Evolutionary conservation across 2,113 vertebrate genomes (phyloP).

Genomic region (Taxidea taxus): DNA sequence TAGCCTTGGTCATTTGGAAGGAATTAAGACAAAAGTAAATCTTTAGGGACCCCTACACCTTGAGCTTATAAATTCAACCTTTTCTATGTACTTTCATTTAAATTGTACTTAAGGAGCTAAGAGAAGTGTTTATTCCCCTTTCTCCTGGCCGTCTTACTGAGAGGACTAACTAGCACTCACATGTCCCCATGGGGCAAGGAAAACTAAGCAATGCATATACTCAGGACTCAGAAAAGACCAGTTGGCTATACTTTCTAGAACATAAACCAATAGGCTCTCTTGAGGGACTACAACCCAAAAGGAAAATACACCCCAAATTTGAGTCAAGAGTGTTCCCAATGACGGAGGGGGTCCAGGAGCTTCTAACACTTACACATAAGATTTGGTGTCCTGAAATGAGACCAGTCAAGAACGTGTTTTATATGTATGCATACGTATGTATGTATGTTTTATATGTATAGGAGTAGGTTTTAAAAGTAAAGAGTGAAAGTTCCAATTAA

Average conservation of each 20-base stretch:
- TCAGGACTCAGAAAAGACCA: neutral
- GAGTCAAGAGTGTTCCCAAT: neutral
- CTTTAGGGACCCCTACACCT: neutral
- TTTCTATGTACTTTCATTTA: neutral
- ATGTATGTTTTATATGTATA: too few relatives aligned
- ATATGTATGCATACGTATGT: neutral
- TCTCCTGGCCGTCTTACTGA: neutral
- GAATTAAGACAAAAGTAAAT: neutral
- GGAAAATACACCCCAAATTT: neutral
- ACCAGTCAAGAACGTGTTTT: neutral
- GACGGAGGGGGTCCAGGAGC: neutral
- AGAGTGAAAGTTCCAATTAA: neutral
- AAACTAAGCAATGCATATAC: neutral
- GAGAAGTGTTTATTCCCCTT: neutral
- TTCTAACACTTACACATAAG: neutral
- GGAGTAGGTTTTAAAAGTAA: neutral
- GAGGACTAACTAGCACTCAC: neutral
- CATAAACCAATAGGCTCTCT: neutral
- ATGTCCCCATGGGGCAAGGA: neutral
- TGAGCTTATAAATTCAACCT: neutral
- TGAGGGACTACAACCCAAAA: neutral
- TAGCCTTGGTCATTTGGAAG: neutral
- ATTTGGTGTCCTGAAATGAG: neutral
- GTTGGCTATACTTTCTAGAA: neutral
- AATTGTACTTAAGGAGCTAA: neutral